These are phyloP conservation scores for Brachyptera risi DNA, from an alignment of 2,888 invertebrate genomes.

Conservation along the genomic window DNA sequence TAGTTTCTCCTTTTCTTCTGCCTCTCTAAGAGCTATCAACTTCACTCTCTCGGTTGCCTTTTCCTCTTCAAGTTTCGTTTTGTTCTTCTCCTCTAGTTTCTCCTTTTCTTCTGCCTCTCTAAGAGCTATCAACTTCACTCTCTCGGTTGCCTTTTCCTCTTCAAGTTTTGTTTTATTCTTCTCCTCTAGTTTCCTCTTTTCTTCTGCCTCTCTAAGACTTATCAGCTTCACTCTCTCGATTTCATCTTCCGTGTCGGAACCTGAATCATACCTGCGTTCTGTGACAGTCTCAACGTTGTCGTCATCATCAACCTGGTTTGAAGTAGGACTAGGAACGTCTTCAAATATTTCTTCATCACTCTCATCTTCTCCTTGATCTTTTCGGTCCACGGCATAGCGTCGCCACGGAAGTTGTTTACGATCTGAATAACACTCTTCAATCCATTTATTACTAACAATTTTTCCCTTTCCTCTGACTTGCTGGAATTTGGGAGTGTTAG, in stretches of 20 bases:
- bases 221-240: constrained; percentile 45
- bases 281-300: constrained; percentile 29
- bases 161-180: constrained; percentile 35
- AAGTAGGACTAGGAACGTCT: constrained; percentile 23
- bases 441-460: constrained; percentile 71
- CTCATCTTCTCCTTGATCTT: constrained; percentile 44
- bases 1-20: constrained; percentile 31
- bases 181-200: constrained; percentile 30
- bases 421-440: constrained; percentile 58
- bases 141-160: constrained; percentile 44
- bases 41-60: constrained; percentile 45
- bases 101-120: constrained; percentile 29
- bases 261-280: constrained; percentile 36
- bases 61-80: constrained; percentile 32
- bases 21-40: not conserved
- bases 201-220: constrained; percentile 25
- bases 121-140: constrained; percentile 29
- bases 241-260: constrained; percentile 61
- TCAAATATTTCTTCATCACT: constrained; percentile 54
- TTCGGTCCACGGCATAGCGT: constrained; percentile 53
- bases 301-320: not conserved
- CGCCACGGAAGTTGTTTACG: constrained; percentile 64
- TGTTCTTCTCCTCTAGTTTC: constrained; percentile 33
- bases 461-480: constrained; percentile 61
- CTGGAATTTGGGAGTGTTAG: constrained; percentile 81